Evolutionary conservation across 2,888 invertebrate genomes (phyloP), one percentile per base, ranked within the genome.

Genomic region (Biston stratarius): DNA sequence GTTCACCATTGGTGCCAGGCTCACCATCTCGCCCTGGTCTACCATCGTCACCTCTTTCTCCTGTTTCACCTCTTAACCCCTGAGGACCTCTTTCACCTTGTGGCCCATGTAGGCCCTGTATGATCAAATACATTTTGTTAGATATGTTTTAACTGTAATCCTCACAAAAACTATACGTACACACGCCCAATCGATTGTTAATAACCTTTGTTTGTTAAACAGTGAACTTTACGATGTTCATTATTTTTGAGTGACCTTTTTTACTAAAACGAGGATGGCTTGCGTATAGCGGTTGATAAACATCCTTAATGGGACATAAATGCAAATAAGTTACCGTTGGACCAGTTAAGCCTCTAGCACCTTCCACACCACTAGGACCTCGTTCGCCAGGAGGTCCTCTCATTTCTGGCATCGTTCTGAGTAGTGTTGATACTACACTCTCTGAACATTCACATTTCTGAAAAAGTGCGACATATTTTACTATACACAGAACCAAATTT

Each of bases 1-100:
- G 95, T 74, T 96, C 96, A 53, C 97, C 97, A 89, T 96, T 97
- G 15, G 94, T 94, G 45, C 97, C 97, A 79, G 95, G 96, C 52
- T 95, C 90, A 10, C 91, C 91, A 58, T 86, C 81, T 10, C 14
- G 76, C 0, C 91, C 91, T 9, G 81, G 79, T 12, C 24, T 67
- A 0, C 98, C 98, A 73, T 96, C 96, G 34, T 95, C 91, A 55
- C 97, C 97, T 71, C 95, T 94, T 86, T 97, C 86, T 38, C 94
- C 94, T 66, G 88, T 93, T 12, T 69, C 97, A 96, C 85, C 95
- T 95, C 1, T 84, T 77, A 55, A 52, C 6, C 98, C 98, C 57
- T 92, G 91, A 45, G 62, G 69, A 15, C 81, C 80, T 71, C 65
- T 68, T 0, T 91, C 83, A 58, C 97, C 97, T 60, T 91, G 85